Evolutionary conservation across 2,888 invertebrate genomes (phyloP).

Genomic region (Machimus rusticus): DNA sequence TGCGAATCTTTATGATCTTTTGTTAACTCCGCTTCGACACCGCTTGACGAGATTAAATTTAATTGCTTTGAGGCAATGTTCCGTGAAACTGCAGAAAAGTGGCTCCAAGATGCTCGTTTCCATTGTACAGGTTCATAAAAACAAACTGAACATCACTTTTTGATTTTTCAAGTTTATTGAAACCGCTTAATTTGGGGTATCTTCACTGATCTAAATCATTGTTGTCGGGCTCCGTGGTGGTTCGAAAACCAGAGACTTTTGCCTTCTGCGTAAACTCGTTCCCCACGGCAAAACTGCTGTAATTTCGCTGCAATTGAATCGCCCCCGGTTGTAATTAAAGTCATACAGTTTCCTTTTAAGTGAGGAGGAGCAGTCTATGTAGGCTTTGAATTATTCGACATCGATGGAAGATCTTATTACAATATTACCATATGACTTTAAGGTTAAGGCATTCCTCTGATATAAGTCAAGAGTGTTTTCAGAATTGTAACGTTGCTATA

Average conservation of each 20-base stretch:
- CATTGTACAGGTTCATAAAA: neutral
- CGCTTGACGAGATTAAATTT: neutral
- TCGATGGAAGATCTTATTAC: constrained; percentile 9
- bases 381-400: neutral
- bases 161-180: neutral
- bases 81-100: neutral
- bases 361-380: neutral
- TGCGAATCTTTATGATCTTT: neutral
- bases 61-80: neutral
- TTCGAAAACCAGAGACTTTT: neutral
- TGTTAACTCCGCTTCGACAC: neutral
- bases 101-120: neutral
- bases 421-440: neutral
- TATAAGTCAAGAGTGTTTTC: neutral
- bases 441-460: neutral
- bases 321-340: neutral
- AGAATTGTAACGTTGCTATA: neutral
- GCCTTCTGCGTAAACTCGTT: neutral
- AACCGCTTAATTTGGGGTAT: neutral
- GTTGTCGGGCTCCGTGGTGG: neutral
- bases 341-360: neutral
- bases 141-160: neutral
- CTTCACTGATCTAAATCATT: neutral
- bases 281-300: neutral
- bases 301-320: neutral